These are phyloP conservation scores for Teleogryllus oceanicus DNA, from an alignment of 2,888 invertebrate species.

Conservation along the genomic window DNA sequence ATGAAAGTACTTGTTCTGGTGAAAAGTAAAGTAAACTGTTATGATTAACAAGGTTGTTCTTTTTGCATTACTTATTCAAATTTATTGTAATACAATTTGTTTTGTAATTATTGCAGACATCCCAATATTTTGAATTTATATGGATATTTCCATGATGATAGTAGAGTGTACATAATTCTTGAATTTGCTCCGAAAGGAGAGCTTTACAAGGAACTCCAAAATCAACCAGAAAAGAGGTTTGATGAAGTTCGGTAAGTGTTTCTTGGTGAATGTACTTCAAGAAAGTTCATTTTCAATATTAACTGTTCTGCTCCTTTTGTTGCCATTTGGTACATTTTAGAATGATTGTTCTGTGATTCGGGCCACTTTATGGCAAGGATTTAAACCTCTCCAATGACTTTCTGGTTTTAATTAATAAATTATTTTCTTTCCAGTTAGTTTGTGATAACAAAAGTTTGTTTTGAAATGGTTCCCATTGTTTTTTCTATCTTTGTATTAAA, in stretches of 20 bases:
- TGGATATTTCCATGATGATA: conserved; percentile 93
- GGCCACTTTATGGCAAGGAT: background rate
- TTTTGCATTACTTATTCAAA: background rate
- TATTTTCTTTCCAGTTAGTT: no score
- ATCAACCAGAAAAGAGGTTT: conserved; percentile 68
- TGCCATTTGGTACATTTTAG: no score
- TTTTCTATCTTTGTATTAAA: no score
- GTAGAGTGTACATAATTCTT: conserved; percentile 87
- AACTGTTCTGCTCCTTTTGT: no score
- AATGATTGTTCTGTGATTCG: background rate
- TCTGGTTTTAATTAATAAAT: no score
- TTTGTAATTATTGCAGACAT: conserved; percentile 59
- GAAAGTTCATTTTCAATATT: no score
- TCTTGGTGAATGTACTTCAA: no score
- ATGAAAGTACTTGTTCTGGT: no score
- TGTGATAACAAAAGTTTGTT: no score
- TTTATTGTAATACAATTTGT: conserved; percentile 26
- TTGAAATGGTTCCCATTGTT: no score
- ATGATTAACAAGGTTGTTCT: background rate
- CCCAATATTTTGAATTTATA: conserved; percentile 89
- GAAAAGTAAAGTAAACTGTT: background rate
- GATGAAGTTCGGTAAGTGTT: conserved; percentile 61
- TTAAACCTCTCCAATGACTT: background rate
- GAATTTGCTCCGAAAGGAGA: conserved; percentile 90
- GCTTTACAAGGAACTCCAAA: conserved; percentile 71